Percentiles rank a stretch among this genome's conserved stretches.
phyloP scores from a whole-genome alignment of 2,797 vertebrate species.

The Eulemur mongoz region DNA sequence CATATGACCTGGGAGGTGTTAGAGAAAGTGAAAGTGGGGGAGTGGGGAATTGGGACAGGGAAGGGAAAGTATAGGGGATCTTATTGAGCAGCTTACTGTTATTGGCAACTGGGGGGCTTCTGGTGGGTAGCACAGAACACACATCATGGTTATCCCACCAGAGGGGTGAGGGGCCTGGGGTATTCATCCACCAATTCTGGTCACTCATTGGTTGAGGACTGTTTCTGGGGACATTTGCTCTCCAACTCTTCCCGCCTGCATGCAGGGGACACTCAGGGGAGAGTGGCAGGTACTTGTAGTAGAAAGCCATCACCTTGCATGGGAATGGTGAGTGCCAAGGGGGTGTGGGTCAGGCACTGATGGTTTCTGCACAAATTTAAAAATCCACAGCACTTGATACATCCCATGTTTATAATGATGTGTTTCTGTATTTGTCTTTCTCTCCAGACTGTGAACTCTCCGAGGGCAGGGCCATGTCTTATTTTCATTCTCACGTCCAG shows the following conservation, averaged over 20 bases:
- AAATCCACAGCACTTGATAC: background rate
- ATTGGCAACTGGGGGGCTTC: background rate
- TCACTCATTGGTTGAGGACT: background rate
- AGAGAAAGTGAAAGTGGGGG: background rate
- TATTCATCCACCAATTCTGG: background rate
- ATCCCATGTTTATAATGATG: background rate
- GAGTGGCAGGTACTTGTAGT: background rate
- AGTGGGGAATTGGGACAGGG: background rate
- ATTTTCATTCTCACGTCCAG: background rate
- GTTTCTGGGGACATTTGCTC: background rate
- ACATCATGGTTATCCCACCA: fast-evolving
- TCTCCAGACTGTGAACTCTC: background rate
- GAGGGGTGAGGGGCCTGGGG: background rate
- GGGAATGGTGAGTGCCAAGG: background rate
- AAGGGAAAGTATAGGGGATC: background rate
- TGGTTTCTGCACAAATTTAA: background rate
- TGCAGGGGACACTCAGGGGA: background rate
- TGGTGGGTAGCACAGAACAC: background rate
- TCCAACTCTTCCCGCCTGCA: background rate
- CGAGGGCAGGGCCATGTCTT: background rate
- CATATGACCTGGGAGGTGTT: background rate
- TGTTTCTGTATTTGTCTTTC: background rate
- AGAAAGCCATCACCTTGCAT: background rate
- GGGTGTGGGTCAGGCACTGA: background rate
- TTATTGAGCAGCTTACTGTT: background rate